Evolutionary conservation across 2,113 vertebrate species (phyloP).

Genomic region (Triplophysa tibetana): DNA sequence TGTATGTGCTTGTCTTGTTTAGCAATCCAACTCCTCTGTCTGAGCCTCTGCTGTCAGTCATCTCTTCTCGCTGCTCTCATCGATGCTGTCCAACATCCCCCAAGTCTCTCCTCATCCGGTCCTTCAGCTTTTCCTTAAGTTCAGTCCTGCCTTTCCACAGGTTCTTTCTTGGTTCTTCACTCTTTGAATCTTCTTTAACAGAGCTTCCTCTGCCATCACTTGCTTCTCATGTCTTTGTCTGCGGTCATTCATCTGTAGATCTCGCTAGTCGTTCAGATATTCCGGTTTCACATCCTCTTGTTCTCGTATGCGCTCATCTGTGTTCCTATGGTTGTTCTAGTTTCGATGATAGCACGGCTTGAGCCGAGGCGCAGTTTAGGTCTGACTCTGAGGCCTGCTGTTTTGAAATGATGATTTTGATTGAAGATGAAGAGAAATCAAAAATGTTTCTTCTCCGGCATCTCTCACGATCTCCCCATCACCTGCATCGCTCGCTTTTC

Average conservation of each 20-base stretch:
- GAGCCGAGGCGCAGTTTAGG: slow-evolving; percentile 49
- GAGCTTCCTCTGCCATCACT: slow-evolving; percentile 15
- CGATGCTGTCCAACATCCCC: slow-evolving; percentile 23
- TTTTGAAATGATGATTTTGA: neutral
- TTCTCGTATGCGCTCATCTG: neutral
- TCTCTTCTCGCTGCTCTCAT: neutral
- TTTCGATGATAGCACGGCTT: slow-evolving; percentile 43
- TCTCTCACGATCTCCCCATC: neutral
- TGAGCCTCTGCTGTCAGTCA: neutral
- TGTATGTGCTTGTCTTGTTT: slow-evolving; percentile 1
- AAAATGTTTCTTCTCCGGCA: slow-evolving; percentile 9
- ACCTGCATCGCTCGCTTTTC: neutral
- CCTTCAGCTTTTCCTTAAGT: slow-evolving; percentile 33
- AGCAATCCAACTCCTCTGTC: slow-evolving; percentile 31
- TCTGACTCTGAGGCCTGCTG: slow-evolving; percentile 9
- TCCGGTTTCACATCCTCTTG: neutral
- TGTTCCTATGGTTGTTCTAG: slow-evolving; percentile 16
- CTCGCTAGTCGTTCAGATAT: neutral
- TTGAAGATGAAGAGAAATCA: neutral
- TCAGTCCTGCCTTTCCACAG: slow-evolving; percentile 31
- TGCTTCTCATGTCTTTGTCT: slow-evolving; percentile 20
- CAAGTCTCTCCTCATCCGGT: slow-evolving; percentile 27
- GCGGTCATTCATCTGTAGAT: neutral
- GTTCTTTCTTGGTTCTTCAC: slow-evolving; percentile 23
- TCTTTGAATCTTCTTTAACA: neutral